Evolutionary conservation across 1,140 invertebrate species (phyloP), one percentile per base, ranked within the genome.

Genomic region (Ruditapes philippinarum): DNA sequence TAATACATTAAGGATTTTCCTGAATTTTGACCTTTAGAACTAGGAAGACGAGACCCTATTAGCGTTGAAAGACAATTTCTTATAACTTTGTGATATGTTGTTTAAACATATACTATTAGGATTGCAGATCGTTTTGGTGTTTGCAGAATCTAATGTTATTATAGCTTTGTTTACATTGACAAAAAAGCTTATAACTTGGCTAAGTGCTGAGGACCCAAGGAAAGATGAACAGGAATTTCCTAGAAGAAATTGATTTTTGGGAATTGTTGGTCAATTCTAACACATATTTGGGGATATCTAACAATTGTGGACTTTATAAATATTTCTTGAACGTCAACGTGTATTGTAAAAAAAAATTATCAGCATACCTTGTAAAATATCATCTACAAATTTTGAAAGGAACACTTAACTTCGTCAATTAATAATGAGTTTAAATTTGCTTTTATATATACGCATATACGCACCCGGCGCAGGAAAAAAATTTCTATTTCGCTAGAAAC

Each of bases 181-280:
- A 83, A n/a, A 83, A 0, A 45, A 7, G 33, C 33, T 86, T n/a
- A 0, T 28, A 42, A 74, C n/a, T n/a, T n/a, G n/a, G n/a, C n/a
- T n/a, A n/a, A n/a, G n/a, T n/a, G n/a, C n/a, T n/a, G n/a, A n/a
- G 49, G 51, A 73, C 73, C 36, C 25, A 33, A 22, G 28, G 31
- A 31, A 68, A 31, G 70, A 76, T 38, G 65, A 31, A 62, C 45
- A 25, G 28, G 19, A 54, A 31, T 60, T 76, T 62, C 14, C 19
- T 54, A 28, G 57, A 25, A 36, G 31, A 38, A 76, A 87, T 60
- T 78, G 85, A n/a, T 36, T 88, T 83, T 86, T 85, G 57, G 82
- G 79, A 25, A 80, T 89, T 17, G 42, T 92, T 70, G 91, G 91
- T 12, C 83, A 82, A 17, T 73, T 93, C 38, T 89, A 91, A 38